A percentile compares a stretch with the other conserved stretches of the same genome.
Evolutionary conservation across 2,888 invertebrate genomes (phyloP).

Genomic region (Chrysodeixis includens): DNA sequence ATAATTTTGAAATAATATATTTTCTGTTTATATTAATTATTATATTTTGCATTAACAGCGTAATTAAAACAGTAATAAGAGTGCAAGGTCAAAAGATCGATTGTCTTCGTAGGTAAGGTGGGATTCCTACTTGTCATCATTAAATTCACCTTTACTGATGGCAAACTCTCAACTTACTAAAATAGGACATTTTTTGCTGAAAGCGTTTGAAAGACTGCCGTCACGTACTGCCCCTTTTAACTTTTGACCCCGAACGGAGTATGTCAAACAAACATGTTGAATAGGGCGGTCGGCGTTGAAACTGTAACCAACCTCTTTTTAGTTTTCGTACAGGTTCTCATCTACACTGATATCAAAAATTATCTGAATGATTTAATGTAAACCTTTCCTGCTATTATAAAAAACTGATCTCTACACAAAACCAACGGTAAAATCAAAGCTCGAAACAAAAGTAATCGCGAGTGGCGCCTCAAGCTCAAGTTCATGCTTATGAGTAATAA

Average conservation of each 20-base stretch:
- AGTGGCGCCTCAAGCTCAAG: conserved; percentile 29
- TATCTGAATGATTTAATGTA: not conserved
- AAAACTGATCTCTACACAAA: not conserved
- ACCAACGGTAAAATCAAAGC: not conserved
- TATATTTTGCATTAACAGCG: too few relatives aligned
- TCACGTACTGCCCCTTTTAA: not conserved
- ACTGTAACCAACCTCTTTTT: not conserved
- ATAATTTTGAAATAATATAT: too few relatives aligned
- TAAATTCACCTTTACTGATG: too few relatives aligned
- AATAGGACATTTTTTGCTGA: not conserved
- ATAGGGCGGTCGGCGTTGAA: not conserved
- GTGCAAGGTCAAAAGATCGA: too few relatives aligned
- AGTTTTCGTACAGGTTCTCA: not conserved
- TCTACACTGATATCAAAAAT: not conserved
- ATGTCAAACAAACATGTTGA: not conserved
- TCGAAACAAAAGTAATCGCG: not conserved
- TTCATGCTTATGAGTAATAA: conserved; percentile 32
- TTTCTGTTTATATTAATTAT: too few relatives aligned
- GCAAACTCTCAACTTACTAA: not conserved
- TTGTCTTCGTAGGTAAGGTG: too few relatives aligned
- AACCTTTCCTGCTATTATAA: not conserved
- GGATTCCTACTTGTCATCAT: too few relatives aligned
- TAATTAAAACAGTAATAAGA: too few relatives aligned
- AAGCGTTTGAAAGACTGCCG: not conserved
- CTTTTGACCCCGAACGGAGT: not conserved